phyloP scores from a whole-genome alignment of 2,888 invertebrate genomes.

The Xanthostigma xanthostigma region DNA sequence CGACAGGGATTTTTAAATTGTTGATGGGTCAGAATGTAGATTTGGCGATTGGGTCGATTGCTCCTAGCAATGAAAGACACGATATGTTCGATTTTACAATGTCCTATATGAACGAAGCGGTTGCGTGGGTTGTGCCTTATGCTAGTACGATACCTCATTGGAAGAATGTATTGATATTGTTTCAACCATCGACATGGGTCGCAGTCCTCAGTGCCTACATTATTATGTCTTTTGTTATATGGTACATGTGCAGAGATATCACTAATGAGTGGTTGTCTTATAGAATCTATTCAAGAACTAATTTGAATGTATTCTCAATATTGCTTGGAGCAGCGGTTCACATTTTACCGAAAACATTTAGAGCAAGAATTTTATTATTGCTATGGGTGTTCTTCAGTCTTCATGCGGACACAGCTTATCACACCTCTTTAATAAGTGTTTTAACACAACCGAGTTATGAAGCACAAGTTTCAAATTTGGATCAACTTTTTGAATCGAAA shows the following conservation, averaged over 20 bases:
- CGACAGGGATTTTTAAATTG: not conserved
- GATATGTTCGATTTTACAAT: not conserved
- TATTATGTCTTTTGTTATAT: not conserved
- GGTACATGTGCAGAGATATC: constrained; percentile 6
- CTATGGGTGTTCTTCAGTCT: constrained; percentile 17
- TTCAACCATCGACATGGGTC: not conserved
- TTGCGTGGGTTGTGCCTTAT: not conserved
- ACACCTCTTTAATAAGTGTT: constrained; percentile 18
- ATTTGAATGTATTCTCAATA: constrained; percentile 14
- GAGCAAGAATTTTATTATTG: constrained; percentile 14
- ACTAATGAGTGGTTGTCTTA: constrained; percentile 8
- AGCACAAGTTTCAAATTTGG: constrained; percentile 17
- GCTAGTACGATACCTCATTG: not conserved
- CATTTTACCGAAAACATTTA: constrained; percentile 14
- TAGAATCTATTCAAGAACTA: constrained; percentile 7
- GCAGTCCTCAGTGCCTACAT: not conserved
- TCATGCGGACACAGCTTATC: constrained; percentile 17
- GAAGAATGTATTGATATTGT: not conserved
- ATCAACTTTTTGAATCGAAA: constrained; percentile 17
- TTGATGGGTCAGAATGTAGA: not conserved
- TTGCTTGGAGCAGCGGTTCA: constrained; percentile 14
- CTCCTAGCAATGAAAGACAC: not conserved
- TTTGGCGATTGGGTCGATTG: not conserved
- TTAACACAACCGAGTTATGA: constrained; percentile 16
- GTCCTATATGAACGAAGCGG: not conserved